Evolutionary conservation across 2,888 invertebrate species (phyloP).

Genomic region (Clitarchus hookeri): DNA sequence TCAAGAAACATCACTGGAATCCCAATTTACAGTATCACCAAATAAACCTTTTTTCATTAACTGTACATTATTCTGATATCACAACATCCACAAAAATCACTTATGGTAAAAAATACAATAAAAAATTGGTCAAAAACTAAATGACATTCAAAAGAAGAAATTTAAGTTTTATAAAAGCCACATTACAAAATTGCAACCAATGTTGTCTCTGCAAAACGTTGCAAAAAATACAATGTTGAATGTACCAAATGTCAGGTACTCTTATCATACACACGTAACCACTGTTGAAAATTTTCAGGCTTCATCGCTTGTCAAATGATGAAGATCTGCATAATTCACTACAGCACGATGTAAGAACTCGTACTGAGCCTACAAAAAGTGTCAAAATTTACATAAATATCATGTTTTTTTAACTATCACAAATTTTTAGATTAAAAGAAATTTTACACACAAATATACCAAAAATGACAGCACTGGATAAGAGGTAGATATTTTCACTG

Average conservation of each 20-base stretch:
- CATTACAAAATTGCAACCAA: slow-evolving; percentile 28
- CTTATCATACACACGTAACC: not conserved
- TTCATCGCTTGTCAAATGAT: slow-evolving; percentile 64
- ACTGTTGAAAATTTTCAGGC: slow-evolving; percentile 15
- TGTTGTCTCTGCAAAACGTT: not conserved
- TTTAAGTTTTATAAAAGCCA: slow-evolving; percentile 23
- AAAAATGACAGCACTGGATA: not conserved
- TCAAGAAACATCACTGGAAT: not conserved
- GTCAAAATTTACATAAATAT: not conserved
- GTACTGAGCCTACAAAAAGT: slow-evolving; percentile 77
- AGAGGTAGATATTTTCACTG: not conserved
- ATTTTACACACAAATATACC: not conserved
- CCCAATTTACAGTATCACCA: not conserved
- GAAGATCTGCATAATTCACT: slow-evolving; percentile 85
- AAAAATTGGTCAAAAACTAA: not conserved
- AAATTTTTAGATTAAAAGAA: not conserved
- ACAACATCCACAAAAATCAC: slow-evolving; percentile 7
- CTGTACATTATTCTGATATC: not conserved
- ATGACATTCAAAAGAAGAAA: slow-evolving; percentile 5
- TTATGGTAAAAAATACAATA: not conserved
- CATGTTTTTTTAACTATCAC: not conserved
- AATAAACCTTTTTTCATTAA: not conserved
- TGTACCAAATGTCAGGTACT: not conserved
- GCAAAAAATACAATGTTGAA: slow-evolving; percentile 6
- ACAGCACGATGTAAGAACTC: slow-evolving; percentile 92